phyloP scores from a whole-genome alignment of 30 jellyfish, hydroid and myxozoan genomes.

The Calvadosia cruxmelitensis region DNA sequence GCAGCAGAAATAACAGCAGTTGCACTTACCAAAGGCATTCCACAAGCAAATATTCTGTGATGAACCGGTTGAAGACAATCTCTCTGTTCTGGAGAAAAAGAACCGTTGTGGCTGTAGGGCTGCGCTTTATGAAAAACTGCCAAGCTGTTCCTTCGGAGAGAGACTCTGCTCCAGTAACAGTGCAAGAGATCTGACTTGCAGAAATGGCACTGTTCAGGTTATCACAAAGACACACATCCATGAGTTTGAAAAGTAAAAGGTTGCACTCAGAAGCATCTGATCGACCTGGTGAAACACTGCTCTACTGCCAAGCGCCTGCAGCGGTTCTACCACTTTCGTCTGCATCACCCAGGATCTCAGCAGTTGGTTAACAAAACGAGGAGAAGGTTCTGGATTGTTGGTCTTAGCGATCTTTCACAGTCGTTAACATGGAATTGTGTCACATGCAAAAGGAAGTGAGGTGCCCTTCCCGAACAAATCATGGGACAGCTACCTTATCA shows the following conservation, averaged over 20 bases:
- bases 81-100: neutral
- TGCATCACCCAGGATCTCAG: neutral
- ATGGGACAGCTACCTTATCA: conserved; percentile 5
- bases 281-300: neutral
- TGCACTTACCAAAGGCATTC: neutral
- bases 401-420: conserved; percentile 12
- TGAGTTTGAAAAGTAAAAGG: neutral
- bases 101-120: neutral
- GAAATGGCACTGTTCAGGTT: neutral
- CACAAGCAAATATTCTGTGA: neutral
- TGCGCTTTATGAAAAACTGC: neutral
- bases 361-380: neutral
- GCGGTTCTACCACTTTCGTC: neutral
- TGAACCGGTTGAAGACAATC: neutral
- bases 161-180: no score
- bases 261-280: neutral
- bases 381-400: conserved; percentile 12
- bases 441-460: conserved; percentile 17
- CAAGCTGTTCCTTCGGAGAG: no score
- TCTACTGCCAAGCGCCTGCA: neutral
- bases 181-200: neutral
- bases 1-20: neutral
- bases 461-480: neutral
- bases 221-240: neutral
- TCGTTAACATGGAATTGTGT: conserved; percentile 14